Evolutionary conservation across 2,797 vertebrate genomes (phyloP), one percentile per base, ranked within the genome.

Genomic region (Oceanodroma leucorhoa): DNA sequence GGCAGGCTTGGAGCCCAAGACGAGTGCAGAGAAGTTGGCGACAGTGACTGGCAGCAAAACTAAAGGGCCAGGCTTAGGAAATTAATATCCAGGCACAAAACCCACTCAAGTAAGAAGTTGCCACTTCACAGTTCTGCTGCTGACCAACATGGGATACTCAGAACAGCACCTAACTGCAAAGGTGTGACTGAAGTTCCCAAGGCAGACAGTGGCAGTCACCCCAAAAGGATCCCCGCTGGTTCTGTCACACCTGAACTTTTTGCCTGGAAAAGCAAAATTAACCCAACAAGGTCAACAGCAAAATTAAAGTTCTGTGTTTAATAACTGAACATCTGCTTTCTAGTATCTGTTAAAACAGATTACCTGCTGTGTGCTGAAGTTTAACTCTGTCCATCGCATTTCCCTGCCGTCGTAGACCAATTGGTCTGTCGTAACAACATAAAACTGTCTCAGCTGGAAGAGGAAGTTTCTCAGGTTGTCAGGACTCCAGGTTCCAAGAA

Each of bases 361-460:
- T 96, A 99, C 99, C 90, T 99, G 87, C 0, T 96, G 21, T 66
- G 50, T 0, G 0, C 89, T 77, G 13, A 98, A 99, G 0, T 73
- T 0, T 24, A 99, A 84, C 9, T 89, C 34, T 1, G 0, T 0
- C 99, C 99, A 99, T 1, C 0, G 34, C 38, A 34, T 82, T 3
- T 5, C 0, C 0, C 0, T 3, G 0, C 90, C 93, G 2, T 99
- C 98, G 20, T 69, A 95, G 3, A 99, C 92, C 81, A 5, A 72
- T 4, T 98, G 98, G 0, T 92, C 10, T 1, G 1, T 40, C 24
- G 98, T 97, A 13, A 99, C 95, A 0, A 9, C 3, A 11, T 80
- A 75, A 73, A 99, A 99, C 97, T 99, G 99, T 4, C 0, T 23
- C 2, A 99, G 96, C 50, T 99, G 99, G 10, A 0, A 13, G 3